phyloP scores from a whole-genome alignment of 2,797 vertebrate species.

The Coccyzus lansbergi region DNA sequence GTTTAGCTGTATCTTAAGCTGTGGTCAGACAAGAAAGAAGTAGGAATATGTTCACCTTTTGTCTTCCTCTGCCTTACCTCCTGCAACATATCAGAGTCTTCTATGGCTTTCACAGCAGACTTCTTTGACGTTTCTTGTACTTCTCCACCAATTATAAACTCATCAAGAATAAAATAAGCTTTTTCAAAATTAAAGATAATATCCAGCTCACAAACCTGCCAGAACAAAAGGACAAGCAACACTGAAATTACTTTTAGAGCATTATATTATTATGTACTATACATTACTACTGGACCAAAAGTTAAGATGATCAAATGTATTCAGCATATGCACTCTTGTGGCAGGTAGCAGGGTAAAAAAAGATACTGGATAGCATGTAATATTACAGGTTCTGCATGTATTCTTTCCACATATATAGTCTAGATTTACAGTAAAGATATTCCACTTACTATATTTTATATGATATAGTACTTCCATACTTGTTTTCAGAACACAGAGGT shows the following conservation, averaged over 20 bases:
- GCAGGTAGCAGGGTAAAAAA: background rate
- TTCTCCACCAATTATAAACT: slow-evolving; percentile 93
- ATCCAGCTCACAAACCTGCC: slow-evolving; percentile 93
- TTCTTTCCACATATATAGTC: background rate
- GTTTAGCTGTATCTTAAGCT: background rate
- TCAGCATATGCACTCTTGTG: background rate
- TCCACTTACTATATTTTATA: background rate
- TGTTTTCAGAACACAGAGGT: background rate
- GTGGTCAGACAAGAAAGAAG: background rate
- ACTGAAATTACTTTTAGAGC: background rate
- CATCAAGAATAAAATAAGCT: slow-evolving; percentile 97
- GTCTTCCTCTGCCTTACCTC: slow-evolving; percentile 83
- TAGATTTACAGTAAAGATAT: background rate
- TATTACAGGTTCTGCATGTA: background rate
- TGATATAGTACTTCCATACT: background rate
- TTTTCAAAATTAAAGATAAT: slow-evolving; percentile 99
- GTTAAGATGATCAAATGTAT: background rate
- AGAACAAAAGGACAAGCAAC: slow-evolving; percentile 4
- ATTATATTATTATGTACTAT: background rate
- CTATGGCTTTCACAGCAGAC: slow-evolving; percentile 82
- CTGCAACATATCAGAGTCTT: slow-evolving; percentile 91
- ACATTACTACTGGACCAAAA: too few relatives aligned
- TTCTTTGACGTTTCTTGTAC: slow-evolving; percentile 91
- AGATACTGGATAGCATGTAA: background rate
- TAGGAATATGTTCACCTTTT: background rate